Evolutionary conservation across 2,888 invertebrate genomes (phyloP), one percentile per base, ranked within the genome.

Genomic region (Itoplectis maculator): DNA sequence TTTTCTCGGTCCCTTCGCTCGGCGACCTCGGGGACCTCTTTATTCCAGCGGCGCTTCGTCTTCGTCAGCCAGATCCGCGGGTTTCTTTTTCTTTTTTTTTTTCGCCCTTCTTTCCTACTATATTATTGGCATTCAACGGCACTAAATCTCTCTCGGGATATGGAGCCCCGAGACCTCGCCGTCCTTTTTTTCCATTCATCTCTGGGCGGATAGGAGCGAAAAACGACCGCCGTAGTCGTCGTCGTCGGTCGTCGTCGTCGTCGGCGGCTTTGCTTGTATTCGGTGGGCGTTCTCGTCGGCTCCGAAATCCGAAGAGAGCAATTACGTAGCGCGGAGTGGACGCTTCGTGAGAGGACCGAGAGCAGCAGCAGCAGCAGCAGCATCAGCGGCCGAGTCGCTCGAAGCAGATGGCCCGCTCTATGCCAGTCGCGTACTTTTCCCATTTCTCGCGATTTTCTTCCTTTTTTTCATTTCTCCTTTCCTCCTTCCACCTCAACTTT

Each of bases 361-460:
- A 70, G 29, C 29, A n/a, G n/a, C n/a, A n/a, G n/a, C n/a, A n/a
- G n/a, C n/a, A n/a, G n/a, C n/a, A n/a, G n/a, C n/a, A n/a, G n/a
- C n/a, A n/a, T n/a, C n/a, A n/a, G n/a, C n/a, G n/a, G n/a, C n/a
- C n/a, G 37, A 29, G 45, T 54, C 18, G 40, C 5, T 45, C 65
- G 23, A 23, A 79, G 77, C 84, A 84, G 82, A 84, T 84, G 84
- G 82, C 79, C 70, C n/a, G n/a, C n/a, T n/a, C n/a, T 23, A 65
- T 47, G 63, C 49, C 49, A 1, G 20, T 59, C 66, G 49, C 29
- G 6, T 65, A 42, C 47, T 56, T 15, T 49, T 37, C n/a, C 15
- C 13, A 9, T 66, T 20, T 49, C 56, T 45, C 76, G 42, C 65
- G 2, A 76, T 70, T 76, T 59, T 74, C n/a, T n/a, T 69, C 68